phyloP scores from a whole-genome alignment of 2,888 invertebrate species.

The Epistrophe grossulariae region DNA sequence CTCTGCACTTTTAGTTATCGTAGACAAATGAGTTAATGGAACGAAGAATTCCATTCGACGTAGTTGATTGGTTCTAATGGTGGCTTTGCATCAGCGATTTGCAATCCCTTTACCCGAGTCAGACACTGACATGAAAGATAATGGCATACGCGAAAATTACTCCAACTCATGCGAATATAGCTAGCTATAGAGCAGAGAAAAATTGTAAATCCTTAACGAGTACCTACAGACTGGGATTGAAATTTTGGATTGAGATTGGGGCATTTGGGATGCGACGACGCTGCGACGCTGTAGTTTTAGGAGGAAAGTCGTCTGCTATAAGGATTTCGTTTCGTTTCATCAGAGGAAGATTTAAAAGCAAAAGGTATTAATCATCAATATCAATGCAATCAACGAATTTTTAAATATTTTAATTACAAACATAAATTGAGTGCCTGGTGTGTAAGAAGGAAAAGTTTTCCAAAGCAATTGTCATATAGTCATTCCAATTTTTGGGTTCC shows the following conservation, averaged over 20 bases:
- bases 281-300: neutral
- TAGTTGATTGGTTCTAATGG: conserved; percentile 72
- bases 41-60: conserved; percentile 72
- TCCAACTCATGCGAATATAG: conserved; percentile 46
- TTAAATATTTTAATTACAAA: conserved; percentile 33
- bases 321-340: conserved; percentile 6
- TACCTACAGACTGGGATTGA: neutral
- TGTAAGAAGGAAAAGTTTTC: neutral
- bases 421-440: neutral
- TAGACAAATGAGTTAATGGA: conserved; percentile 74
- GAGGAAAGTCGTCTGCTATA: neutral
- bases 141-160: conserved; percentile 63
- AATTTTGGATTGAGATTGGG: neutral
- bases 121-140: conserved; percentile 53
- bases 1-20: conserved; percentile 51
- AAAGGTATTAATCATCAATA: conserved; percentile 23
- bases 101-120: conserved; percentile 55
- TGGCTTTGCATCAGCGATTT: conserved; percentile 71
- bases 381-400: conserved; percentile 7
- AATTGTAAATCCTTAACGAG: conserved; percentile 43
- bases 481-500: neutral
- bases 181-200: conserved; percentile 21
- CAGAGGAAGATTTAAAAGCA: neutral
- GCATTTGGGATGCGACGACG: neutral
- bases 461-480: neutral